These are phyloP conservation scores for Lordiphosa stackelbergi DNA, from an alignment of 1,140 invertebrate genomes.

Conservation along the genomic window DNA sequence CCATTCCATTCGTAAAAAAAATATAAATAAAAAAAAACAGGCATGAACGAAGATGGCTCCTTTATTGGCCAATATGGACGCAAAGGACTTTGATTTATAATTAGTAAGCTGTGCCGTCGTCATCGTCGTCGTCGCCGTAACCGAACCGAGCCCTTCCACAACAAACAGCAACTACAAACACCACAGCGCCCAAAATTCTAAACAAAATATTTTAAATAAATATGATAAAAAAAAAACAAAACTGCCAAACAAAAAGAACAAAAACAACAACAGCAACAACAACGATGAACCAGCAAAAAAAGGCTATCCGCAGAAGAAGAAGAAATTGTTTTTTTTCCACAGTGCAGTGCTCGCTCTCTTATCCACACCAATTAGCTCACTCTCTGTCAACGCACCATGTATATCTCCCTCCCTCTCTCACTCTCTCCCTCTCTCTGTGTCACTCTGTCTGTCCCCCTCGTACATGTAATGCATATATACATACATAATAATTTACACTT, in stretches of 20 bases:
- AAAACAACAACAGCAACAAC: slow-evolving; percentile 4
- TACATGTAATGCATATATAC: slow-evolving; percentile 55
- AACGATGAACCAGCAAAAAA: slow-evolving; percentile 43
- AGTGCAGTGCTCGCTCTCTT: background rate
- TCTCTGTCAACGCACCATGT: slow-evolving; percentile 32
- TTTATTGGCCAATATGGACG: slow-evolving; percentile 97
- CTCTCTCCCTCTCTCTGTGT: slow-evolving; percentile 5
- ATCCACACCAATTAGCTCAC: slow-evolving; percentile 22
- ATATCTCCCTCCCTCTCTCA: slow-evolving; percentile 27
- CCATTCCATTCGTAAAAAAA: background rate
- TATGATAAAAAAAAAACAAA: no score
- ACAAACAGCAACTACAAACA: slow-evolving; percentile 6
- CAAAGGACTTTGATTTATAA: slow-evolving; percentile 80
- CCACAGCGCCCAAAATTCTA: slow-evolving; percentile 21
- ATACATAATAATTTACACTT: slow-evolving; percentile 32
- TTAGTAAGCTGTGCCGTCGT: slow-evolving; percentile 43
- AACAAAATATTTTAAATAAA: slow-evolving; percentile 43
- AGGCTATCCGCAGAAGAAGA: slow-evolving; percentile 37
- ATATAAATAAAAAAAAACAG: slow-evolving; percentile 66
- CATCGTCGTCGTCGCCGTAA: slow-evolving; percentile 26
- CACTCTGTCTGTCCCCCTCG: slow-evolving; percentile 12
- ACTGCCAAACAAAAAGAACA: slow-evolving; percentile 6
- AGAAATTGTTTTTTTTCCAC: no score
- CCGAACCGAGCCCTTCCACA: slow-evolving; percentile 32
- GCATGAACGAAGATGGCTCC: slow-evolving; percentile 98